Percentiles rank a stretch among this genome's conserved stretches.
Evolutionary conservation across 2,113 vertebrate genomes (phyloP).

Genomic region (Elanus axillaris): DNA sequence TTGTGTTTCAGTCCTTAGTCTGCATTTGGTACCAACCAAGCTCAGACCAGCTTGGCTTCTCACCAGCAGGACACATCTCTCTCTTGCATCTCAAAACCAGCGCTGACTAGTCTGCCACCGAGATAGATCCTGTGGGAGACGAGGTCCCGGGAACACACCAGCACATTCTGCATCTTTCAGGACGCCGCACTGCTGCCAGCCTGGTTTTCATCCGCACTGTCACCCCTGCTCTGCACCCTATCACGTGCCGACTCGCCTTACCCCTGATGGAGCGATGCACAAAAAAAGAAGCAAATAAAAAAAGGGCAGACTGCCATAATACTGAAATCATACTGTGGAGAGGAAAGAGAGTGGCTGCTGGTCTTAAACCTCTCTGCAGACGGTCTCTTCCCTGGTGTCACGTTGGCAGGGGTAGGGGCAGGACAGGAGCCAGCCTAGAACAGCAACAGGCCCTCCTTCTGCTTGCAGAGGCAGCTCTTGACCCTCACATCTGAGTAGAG

Average conservation of each 20-base stretch:
- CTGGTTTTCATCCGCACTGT: rapidly evolving
- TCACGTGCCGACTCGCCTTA: rapidly evolving
- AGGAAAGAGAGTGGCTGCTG: neutral
- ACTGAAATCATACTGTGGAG: neutral
- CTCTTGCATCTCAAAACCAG: neutral
- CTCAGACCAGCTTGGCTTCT: neutral
- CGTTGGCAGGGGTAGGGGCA: rapidly evolving
- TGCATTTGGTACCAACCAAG: neutral
- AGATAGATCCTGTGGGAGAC: neutral
- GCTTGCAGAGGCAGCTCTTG: neutral
- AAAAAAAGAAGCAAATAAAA: neutral
- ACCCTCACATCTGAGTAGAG: neutral
- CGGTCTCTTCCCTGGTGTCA: rapidly evolving
- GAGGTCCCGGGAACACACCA: neutral
- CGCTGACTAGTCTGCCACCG: rapidly evolving
- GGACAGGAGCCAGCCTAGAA: neutral
- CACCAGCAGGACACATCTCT: neutral
- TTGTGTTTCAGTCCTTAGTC: neutral
- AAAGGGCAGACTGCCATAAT: neutral
- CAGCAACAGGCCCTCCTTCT: neutral
- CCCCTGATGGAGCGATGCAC: neutral
- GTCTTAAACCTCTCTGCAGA: neutral
- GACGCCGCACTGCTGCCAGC: neutral
- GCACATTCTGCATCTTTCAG: neutral
- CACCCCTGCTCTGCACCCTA: rapidly evolving